Conservation (phyloP, 2,113 vertebrate genomes). For the Barbus barbus region DNA sequence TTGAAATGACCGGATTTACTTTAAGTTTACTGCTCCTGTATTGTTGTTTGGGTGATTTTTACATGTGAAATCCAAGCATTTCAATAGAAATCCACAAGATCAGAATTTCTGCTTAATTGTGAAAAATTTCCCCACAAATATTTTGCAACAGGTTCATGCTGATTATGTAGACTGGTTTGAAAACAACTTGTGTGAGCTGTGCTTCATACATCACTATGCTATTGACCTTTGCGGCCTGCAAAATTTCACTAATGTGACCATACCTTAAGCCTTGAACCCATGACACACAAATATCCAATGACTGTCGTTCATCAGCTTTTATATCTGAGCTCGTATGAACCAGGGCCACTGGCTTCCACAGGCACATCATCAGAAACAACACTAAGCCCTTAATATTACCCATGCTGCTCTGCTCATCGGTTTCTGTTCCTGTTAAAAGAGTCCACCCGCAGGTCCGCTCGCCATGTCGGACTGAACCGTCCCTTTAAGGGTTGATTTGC, state of each 20-base stretch:
- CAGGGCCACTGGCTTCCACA: too few species aligned
- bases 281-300: slow-evolving; percentile 14
- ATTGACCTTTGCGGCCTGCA: not conserved
- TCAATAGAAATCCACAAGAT: too few species aligned
- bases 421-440: not conserved
- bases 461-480: not conserved
- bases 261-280: not conserved
- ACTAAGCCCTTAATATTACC: slow-evolving; percentile 22
- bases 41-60: too few species aligned
- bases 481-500: slow-evolving; percentile 29
- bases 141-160: too few species aligned
- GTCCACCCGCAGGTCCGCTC: slow-evolving; percentile 38
- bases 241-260: not conserved
- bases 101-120: too few species aligned
- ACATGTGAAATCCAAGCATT: too few species aligned
- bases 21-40: too few species aligned
- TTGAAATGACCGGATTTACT: too few species aligned
- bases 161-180: not conserved
- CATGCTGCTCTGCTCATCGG: not conserved
- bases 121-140: too few species aligned
- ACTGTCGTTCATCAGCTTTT: not conserved
- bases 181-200: not conserved
- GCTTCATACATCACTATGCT: not conserved
- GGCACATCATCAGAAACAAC: slow-evolving; percentile 24
- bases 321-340: not conserved